phyloP scores from a whole-genome alignment of 2,113 vertebrate species.

The Herpetotheres cachinnans region DNA sequence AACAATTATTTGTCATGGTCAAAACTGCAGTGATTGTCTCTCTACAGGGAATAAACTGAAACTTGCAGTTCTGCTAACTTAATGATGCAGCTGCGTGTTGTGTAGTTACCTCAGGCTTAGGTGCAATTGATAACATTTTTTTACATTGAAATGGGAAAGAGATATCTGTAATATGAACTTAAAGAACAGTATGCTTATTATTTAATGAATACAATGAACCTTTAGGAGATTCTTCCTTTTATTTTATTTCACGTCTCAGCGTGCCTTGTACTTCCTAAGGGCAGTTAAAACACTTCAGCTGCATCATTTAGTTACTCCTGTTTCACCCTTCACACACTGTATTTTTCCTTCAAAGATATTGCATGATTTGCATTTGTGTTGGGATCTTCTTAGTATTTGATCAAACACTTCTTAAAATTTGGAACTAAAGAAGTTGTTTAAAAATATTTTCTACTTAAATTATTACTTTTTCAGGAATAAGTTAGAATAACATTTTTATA shows the following conservation, averaged over 20 bases:
- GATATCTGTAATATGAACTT: background rate
- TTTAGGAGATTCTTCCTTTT: background rate
- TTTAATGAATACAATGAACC: background rate
- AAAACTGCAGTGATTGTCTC: background rate
- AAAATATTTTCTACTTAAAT: background rate
- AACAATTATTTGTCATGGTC: background rate
- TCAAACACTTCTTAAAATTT: slow-evolving; percentile 1
- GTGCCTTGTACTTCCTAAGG: background rate
- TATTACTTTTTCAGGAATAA: background rate
- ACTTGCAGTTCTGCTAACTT: background rate
- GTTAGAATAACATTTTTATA: background rate
- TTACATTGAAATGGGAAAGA: background rate
- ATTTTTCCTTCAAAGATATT: background rate
- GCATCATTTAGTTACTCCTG: slow-evolving; percentile 6
- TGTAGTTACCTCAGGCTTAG: background rate
- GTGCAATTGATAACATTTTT: background rate
- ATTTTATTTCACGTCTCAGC: background rate
- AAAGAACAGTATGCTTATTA: background rate
- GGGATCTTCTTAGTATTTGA: background rate
- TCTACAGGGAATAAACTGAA: background rate
- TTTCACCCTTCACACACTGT: slow-evolving; percentile 50
- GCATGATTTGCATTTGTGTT: background rate
- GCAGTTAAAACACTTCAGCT: background rate
- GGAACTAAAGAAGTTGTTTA: background rate
- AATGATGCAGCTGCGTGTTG: fast-evolving